Base-by-base conservation (phyloP, 1,140 invertebrate genomes). In the Heliconius congener region DNA sequence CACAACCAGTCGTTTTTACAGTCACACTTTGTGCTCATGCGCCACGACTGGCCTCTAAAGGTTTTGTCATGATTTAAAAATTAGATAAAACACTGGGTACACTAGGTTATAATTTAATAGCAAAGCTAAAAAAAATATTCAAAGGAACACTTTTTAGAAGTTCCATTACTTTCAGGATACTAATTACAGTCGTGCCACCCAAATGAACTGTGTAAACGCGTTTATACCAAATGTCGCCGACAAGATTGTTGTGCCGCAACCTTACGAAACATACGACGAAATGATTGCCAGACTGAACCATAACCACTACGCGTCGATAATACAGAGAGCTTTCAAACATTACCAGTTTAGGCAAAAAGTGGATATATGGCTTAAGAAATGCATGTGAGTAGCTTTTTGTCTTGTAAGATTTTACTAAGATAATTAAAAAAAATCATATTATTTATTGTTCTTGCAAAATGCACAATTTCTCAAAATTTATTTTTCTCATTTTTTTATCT, bases 161-260 rank as follows among this genome's bases (percentile, higher is more conserved):
- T 46, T 3, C 3, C 42, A 11, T 46, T 77, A 34, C 27, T 77
- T 76, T 76, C 81, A 95, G 90, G 95, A 95, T 77, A 95, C 95
- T 52, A 84, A 81, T 50, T 95, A 95, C 78, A 94, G 93, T 39
- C 89, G 91, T 34, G 94, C 95, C 2, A 96, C 95, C 2, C 95
- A 96, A 90, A 96, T 96, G 94, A 84, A 90, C 42, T 95, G 92
- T 11, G 84, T 87, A 1, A 94, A 96, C 42, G 94, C 92, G 9
- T 96, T 95, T 81, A 93, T 97, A 76, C 95, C 96, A 2, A 95
- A 86, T 76, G 91, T 95, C 3, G 91, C 89, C 6, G 96, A 97
- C 84, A 95, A 90, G 83, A 95, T 96, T 39, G 73, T 96, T 18
- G 93, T 90, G 3, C 90, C 95, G 2, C 93, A 94, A 74, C 90